Evolutionary conservation across 2,797 vertebrate genomes (phyloP).

Genomic region (Sebastiscus tertius): DNA sequence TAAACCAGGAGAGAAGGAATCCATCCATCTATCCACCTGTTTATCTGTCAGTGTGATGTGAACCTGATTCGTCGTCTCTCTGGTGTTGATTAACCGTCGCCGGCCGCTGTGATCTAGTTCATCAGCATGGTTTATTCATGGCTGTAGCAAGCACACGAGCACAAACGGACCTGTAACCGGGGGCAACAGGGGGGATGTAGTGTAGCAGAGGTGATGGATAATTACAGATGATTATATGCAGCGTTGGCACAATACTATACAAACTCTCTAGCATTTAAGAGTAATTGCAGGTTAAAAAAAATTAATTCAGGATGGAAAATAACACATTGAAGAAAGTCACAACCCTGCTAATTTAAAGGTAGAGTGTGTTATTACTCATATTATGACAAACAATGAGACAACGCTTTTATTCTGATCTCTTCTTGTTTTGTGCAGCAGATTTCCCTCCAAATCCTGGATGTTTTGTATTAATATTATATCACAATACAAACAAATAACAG

Average conservation of each 20-base stretch:
- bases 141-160: not conserved
- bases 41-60: not conserved
- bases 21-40: not conserved
- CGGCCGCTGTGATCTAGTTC: constrained; percentile 8
- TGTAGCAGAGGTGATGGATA: not conserved
- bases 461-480: not conserved
- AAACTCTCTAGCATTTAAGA: not conserved
- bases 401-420: not conserved
- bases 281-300: constrained; percentile 10
- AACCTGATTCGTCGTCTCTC: not conserved
- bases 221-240: not conserved
- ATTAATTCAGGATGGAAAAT: not conserved
- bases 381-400: no score
- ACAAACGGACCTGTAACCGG: not conserved
- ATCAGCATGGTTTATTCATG: constrained; percentile 32
- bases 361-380: no score
- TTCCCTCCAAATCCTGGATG: not conserved
- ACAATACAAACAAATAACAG: not conserved
- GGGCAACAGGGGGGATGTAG: constrained; percentile 5
- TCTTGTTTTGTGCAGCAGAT: not conserved
- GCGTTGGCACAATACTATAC: not conserved
- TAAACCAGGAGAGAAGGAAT: not conserved
- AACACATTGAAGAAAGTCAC: no score
- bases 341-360: no score
- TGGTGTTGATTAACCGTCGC: not conserved